Evolutionary conservation across 2,888 invertebrate species (phyloP).

Genomic region (Vannuccia rotundouncinata): DNA sequence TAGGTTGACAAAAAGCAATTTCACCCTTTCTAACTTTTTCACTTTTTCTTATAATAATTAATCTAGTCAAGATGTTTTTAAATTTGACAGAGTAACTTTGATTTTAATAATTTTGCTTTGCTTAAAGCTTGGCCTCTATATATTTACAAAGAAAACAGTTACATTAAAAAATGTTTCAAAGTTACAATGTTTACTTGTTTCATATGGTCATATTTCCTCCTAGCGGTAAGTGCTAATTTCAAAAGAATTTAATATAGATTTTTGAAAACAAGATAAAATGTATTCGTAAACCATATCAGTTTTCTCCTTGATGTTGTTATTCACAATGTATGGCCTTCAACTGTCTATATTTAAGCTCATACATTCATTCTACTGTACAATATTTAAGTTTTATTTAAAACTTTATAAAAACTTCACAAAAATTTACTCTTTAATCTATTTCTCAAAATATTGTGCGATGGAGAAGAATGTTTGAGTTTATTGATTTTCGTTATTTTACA

Average conservation of each 20-base stretch:
- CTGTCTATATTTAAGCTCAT: too few species aligned
- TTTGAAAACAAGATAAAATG: background rate
- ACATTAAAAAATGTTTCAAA: conserved; percentile 6
- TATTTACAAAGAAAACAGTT: background rate
- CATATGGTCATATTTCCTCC: conserved; percentile 18
- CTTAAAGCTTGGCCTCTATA: background rate
- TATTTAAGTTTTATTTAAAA: too few species aligned
- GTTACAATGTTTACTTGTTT: conserved; percentile 7
- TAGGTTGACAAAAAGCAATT: background rate
- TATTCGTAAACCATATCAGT: background rate
- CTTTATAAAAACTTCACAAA: too few species aligned
- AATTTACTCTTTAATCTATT: too few species aligned
- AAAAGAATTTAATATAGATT: conserved; percentile 19
- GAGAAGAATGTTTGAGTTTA: too few species aligned
- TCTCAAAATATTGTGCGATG: too few species aligned
- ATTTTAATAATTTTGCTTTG: background rate
- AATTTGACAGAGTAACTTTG: background rate
- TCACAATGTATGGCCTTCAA: background rate
- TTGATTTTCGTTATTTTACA: too few species aligned
- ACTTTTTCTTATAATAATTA: background rate
- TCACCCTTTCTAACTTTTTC: background rate
- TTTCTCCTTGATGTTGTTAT: background rate
- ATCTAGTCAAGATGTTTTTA: background rate
- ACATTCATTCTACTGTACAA: too few species aligned
- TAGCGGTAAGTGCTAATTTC: conserved; percentile 23